Base-by-base conservation (phyloP, 2,888 invertebrate genomes). In the Drosophila hamatofila region DNA sequence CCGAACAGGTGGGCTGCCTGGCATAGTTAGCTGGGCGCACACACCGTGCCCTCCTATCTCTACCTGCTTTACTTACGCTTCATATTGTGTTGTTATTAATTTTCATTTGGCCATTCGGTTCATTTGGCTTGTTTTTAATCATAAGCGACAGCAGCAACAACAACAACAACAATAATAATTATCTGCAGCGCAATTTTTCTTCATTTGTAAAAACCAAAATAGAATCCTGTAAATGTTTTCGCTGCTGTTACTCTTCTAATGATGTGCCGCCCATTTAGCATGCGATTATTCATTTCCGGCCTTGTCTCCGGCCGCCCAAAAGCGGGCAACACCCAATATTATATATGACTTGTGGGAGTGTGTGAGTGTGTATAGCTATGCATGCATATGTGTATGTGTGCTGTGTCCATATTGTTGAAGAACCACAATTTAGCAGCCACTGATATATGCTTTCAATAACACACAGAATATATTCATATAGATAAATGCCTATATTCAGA, bases 231-330 rank as follows among this genome's bases (percentile, higher is more conserved):
- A 59, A 48, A 72, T 66, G n/a, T 37, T 48, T 42, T 55, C 64
- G 39, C 42, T 33, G 44, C 21, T 18, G 49, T 44, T 42, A 14
- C 41, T 52, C 58, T 42, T 67, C 80, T 83, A 83, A 89, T 77
- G 69, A 74, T 80, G 71, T 60, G 63, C 81, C 64, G 64, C 68
- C 79, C 72, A 89, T 87, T 89, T 78, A 84, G 75, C 71, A 70
- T 71, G 82, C 67, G 79, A 83, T 81, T 81, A 78, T 75, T 83
- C 75, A 83, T 89, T 84, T 89, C 82, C 81, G 78, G 27, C 57
- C 55, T 49, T 57, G 62, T 65, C 51, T 60, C 35, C 75, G 59
- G 30, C 9, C 60, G 60, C 54, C 41, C 41, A 57, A 65, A 69
- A 56, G 42, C 49, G 41, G 37, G 55, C 59, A 62, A 55, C 49